Evolutionary conservation across 2,797 vertebrate genomes (phyloP).

Genomic region (Cuculus canorus): DNA sequence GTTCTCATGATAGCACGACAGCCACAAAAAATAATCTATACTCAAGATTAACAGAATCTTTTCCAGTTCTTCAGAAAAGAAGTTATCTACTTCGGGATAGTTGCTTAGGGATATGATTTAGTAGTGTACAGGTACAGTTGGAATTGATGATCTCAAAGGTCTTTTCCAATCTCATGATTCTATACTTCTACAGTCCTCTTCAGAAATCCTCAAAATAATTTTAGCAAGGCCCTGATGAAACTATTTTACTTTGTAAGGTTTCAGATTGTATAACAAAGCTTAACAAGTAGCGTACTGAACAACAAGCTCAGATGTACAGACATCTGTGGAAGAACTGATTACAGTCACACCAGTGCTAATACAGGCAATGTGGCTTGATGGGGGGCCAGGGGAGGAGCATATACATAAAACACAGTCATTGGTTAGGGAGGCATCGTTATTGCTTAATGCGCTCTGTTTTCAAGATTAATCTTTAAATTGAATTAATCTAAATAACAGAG

Average conservation of each 20-base stretch:
- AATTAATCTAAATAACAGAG: slow-evolving; percentile 70
- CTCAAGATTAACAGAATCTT: not conserved
- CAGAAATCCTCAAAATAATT: not conserved
- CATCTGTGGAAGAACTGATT: not conserved
- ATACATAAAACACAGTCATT: slow-evolving; percentile 23
- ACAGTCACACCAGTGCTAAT: not conserved
- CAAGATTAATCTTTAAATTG: slow-evolving; percentile 62
- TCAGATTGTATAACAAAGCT: not conserved
- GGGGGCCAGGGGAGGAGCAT: not conserved
- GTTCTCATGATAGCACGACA: fast-evolving
- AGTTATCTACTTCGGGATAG: not conserved
- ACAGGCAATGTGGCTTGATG: not conserved
- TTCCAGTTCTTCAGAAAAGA: not conserved
- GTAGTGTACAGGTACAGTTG: too few species aligned
- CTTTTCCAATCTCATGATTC: too few species aligned
- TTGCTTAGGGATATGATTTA: too few species aligned
- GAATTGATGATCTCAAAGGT: too few species aligned
- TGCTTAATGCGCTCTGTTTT: slow-evolving; percentile 65
- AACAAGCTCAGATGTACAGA: not conserved
- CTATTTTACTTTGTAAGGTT: not conserved
- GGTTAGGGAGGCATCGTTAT: slow-evolving; percentile 33
- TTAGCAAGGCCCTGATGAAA: not conserved
- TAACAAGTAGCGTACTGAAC: not conserved
- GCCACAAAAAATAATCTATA: not conserved
- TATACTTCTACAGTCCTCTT: not conserved